Evolutionary conservation across 2,888 invertebrate species (phyloP).

Genomic region (Boloria euphrosyne): DNA sequence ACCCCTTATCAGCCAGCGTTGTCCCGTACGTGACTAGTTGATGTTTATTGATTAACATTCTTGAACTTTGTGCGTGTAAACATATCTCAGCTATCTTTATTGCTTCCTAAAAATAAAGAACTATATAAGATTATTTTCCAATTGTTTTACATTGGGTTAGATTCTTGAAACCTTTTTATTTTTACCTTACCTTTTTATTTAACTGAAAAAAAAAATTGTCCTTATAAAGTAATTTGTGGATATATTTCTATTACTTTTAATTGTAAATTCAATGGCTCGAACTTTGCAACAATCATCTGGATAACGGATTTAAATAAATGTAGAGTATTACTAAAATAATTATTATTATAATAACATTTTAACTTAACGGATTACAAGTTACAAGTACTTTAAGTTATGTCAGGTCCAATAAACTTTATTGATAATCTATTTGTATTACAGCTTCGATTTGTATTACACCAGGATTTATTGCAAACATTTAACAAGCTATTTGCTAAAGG

Average conservation of each 20-base stretch:
- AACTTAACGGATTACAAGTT: slow-evolving; percentile 23
- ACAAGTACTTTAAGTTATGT: slow-evolving; percentile 24
- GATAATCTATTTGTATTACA: slow-evolving; percentile 35
- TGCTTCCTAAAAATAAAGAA: slow-evolving; percentile 45
- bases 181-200: too few species aligned
- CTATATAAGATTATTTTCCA: slow-evolving; percentile 5
- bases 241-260: too few species aligned
- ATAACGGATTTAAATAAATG: too few species aligned
- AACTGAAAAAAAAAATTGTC: too few species aligned
- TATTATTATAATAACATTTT: slow-evolving; percentile 21
- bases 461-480: slow-evolving; percentile 42
- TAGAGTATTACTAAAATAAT: neutral
- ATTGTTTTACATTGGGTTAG: neutral
- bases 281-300: too few species aligned
- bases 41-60: slow-evolving; percentile 66
- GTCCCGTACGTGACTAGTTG: slow-evolving; percentile 55
- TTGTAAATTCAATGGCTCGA: too few species aligned
- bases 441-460: slow-evolving; percentile 37
- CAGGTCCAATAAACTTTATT: slow-evolving; percentile 33
- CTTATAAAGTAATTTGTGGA: too few species aligned
- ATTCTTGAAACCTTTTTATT: too few species aligned
- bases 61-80: slow-evolving; percentile 63
- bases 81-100: slow-evolving; percentile 46
- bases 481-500: slow-evolving; percentile 38
- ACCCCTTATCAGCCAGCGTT: slow-evolving; percentile 60